These are phyloP conservation scores for Lasioglossum villosulum DNA, from an alignment of 2,888 invertebrate species.

Conservation along the genomic window DNA sequence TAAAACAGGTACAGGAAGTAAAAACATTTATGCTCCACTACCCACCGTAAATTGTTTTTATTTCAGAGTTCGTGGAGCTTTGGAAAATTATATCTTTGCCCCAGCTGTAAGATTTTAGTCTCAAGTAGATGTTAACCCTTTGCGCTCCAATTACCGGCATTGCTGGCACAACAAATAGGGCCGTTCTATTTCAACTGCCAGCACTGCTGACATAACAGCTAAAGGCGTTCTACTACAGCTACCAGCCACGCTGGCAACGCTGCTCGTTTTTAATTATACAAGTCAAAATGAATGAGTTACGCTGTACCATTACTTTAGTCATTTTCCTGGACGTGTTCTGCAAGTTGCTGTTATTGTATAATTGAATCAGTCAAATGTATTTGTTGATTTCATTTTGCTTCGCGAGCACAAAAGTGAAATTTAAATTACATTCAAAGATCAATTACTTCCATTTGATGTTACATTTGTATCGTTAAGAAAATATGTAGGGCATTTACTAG, in stretches of 20 bases:
- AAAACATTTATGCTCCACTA: neutral
- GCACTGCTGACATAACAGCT: conserved; percentile 10
- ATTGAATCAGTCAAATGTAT: neutral
- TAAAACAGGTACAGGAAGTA: neutral
- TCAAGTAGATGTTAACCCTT: conserved; percentile 2
- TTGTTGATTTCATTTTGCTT: neutral
- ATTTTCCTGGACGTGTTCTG: neutral
- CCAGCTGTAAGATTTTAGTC: neutral
- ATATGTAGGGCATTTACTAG: neutral
- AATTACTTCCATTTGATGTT: neutral
- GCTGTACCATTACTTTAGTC: neutral
- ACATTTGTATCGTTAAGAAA: neutral
- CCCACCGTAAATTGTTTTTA: neutral
- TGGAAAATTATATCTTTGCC: neutral
- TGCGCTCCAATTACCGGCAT: conserved; percentile 5
- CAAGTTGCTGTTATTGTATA: neutral
- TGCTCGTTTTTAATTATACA: conserved; percentile 11
- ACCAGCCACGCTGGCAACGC: neutral
- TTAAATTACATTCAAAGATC: neutral
- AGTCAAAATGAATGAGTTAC: neutral
- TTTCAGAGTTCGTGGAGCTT: neutral
- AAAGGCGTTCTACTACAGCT: neutral
- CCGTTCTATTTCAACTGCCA: conserved; percentile 4
- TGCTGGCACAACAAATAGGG: conserved; percentile 9
- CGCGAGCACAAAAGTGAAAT: neutral